Percentiles rank a stretch among this genome's conserved stretches.
These are phyloP conservation scores for Sabellastarte sp. DNA, from an alignment of 2,888 invertebrate species.

Conservation along the genomic window DNA sequence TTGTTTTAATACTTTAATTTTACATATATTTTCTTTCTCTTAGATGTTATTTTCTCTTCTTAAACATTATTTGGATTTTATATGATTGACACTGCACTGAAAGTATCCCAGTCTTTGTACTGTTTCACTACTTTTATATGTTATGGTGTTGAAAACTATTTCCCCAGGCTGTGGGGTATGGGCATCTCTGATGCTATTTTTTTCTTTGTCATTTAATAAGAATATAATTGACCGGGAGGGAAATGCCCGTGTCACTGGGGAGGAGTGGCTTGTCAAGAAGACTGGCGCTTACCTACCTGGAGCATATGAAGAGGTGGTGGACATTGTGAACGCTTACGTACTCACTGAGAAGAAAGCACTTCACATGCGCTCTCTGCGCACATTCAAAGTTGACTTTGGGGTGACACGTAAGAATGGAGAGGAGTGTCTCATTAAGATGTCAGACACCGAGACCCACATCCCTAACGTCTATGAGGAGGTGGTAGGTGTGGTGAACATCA, in stretches of 20 bases:
- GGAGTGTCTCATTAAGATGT: slow-evolving; percentile 62
- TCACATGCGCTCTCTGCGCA: slow-evolving; percentile 59
- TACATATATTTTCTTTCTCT: too few relatives aligned
- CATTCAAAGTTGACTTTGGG: slow-evolving; percentile 61
- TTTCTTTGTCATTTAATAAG: too few relatives aligned
- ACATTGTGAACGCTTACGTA: slow-evolving; percentile 61
- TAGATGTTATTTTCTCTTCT: too few relatives aligned
- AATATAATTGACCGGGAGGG: slow-evolving; percentile 25
- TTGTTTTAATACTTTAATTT: too few relatives aligned
- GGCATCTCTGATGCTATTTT: too few relatives aligned
- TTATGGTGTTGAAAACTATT: too few relatives aligned
- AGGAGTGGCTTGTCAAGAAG: slow-evolving; percentile 62
- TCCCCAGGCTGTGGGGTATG: too few relatives aligned
- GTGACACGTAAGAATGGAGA: slow-evolving; percentile 61
- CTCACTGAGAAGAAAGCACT: slow-evolving; percentile 64
- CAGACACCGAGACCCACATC: slow-evolving; percentile 62
- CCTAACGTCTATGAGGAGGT: slow-evolving; percentile 63
- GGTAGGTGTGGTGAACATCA: slow-evolving; percentile 59
- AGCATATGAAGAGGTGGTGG: slow-evolving; percentile 62
- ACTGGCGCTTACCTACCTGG: slow-evolving; percentile 63
- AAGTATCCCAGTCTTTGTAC: too few relatives aligned
- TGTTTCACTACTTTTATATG: too few relatives aligned
- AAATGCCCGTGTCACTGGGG: slow-evolving; percentile 47
- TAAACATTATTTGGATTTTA: too few relatives aligned
- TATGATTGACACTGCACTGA: too few relatives aligned